These are phyloP conservation scores for Odontomyia ornata DNA, from an alignment of 2,888 invertebrate species.

Conservation along the genomic window DNA sequence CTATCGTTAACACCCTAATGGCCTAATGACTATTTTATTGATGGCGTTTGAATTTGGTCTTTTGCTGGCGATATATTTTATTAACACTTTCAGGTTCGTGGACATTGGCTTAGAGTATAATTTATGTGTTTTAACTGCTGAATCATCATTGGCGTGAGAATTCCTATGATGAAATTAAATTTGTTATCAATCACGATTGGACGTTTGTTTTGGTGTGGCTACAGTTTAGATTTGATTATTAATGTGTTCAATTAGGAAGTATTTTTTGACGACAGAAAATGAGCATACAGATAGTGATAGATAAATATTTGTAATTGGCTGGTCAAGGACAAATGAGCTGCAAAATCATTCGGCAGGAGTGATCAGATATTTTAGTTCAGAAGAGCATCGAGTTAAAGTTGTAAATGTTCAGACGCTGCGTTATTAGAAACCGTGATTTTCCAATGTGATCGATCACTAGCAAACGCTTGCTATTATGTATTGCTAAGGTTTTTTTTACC, in stretches of 20 bases:
- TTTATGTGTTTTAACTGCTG: conserved; percentile 19
- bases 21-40: conserved; percentile 26
- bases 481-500: too few relatives aligned
- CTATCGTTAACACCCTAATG: conserved; percentile 3
- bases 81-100: neutral
- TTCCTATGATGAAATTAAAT: neutral
- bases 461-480: too few relatives aligned
- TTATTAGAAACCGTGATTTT: too few relatives aligned
- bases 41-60: conserved; percentile 2
- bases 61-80: neutral
- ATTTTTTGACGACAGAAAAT: neutral
- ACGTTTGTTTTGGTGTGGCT: neutral
- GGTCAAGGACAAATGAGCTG: neutral
- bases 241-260: neutral
- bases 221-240: neutral
- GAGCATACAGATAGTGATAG: neutral
- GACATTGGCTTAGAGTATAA: neutral
- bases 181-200: neutral
- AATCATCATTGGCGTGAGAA: conserved; percentile 30
- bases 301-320: neutral
- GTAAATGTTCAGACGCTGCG: too few relatives aligned
- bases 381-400: too few relatives aligned
- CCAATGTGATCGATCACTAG: too few relatives aligned
- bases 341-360: neutral
- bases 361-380: too few relatives aligned